These are phyloP conservation scores for Jordanella pulchra DNA, from an alignment of 2,797 vertebrate genomes.

Conservation along the genomic window DNA sequence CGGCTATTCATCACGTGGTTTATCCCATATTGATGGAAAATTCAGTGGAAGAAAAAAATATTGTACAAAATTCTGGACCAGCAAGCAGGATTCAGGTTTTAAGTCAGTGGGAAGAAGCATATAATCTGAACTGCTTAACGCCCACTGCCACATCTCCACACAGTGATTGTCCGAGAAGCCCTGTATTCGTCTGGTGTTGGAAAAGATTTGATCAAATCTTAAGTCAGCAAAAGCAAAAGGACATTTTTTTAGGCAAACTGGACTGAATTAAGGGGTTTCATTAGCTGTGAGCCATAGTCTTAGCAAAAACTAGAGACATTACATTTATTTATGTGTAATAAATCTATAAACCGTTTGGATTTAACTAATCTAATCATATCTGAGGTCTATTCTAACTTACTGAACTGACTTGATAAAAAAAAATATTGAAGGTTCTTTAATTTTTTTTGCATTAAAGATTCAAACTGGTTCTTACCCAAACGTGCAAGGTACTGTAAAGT, in stretches of 20 bases:
- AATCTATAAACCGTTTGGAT: background rate
- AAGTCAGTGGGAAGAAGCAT: no score
- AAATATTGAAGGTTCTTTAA: background rate
- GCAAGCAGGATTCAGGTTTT: background rate
- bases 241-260: background rate
- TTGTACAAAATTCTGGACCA: background rate
- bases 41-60: no score
- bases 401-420: background rate
- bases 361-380: background rate
- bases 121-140: no score
- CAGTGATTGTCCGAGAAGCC: no score
- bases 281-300: background rate
- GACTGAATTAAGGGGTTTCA: background rate
- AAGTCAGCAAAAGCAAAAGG: no score
- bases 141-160: no score
- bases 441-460: background rate
- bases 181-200: no score
- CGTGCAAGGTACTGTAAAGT: constrained; percentile 95
- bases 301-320: background rate
- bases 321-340: background rate
- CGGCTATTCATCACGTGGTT: background rate
- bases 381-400: no score
- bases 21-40: background rate
- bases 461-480: constrained; percentile 81
- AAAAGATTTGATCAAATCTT: no score